Evolutionary conservation across 2,113 vertebrate genomes (phyloP), one percentile per base, ranked within the genome.

Genomic region (Taxidea taxus): DNA sequence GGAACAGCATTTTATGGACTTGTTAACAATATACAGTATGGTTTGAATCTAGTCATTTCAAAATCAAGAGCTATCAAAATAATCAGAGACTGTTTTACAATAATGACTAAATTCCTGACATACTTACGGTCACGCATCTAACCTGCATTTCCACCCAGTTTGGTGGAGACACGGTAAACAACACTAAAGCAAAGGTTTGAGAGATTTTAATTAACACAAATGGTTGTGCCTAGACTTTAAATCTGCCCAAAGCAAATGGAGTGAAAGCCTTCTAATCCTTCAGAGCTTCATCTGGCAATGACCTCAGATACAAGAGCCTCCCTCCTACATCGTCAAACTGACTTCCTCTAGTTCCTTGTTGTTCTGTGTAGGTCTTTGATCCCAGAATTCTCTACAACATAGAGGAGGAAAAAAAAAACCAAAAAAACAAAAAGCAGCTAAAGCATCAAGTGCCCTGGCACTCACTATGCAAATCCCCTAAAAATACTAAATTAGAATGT

Each of bases 191-290:
- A 95, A 96, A 97, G 84, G 94, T 96, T 94, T 92, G 72, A 94
- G 81, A 97, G 80, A 91, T 88, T 98, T 97, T 98, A 97, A 97
- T 97, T 39, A 93, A 92, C 58, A 92, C 92, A 97, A 78, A 96
- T 85, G 87, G 37, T 56, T 93, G 70, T 75, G 37, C 87, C 92
- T 96, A 27, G n/a, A 97, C 84, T 96, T 96, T 78, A 97, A 94
- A 93, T 87, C 94, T 92, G 90, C 92, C 96, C 96, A 94, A 93
- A 97, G 95, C 92, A 96, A 96, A 96, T 95, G 68, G 87, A 95
- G 70, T 74, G 23, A 93, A 92, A 95, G 27, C n/a, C 37, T 95
- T 84, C 75, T 93, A 96, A 95, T 92, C 84, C 87, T 97, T 97
- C 93, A 86, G 96, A 64, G 51, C 81, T 95, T 98, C 95, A 51